Conservation (phyloP, 2,888 invertebrate genomes). For the Bruchidius siliquastri region DNA sequence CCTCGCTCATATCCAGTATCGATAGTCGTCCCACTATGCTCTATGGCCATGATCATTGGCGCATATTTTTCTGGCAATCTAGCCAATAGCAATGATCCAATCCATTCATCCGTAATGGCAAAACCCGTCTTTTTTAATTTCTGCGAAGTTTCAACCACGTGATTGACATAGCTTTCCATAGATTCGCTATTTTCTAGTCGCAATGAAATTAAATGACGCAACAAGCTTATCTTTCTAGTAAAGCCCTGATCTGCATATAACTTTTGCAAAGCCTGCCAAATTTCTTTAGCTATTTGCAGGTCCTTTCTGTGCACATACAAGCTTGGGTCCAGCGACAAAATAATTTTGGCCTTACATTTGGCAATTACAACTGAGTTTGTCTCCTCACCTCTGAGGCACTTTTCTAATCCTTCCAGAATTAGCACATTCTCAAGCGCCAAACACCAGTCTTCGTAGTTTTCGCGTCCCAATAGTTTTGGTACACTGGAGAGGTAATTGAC, state of each 20-base stretch:
- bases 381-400: conserved; percentile 9
- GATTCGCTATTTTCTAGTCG: too few species aligned
- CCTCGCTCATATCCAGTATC: conserved; percentile 23
- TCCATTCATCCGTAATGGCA: conserved; percentile 19
- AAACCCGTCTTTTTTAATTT: too few species aligned
- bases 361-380: conserved; percentile 13
- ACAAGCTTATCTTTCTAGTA: too few species aligned
- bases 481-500: conserved; percentile 15
- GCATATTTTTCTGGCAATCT: conserved; percentile 24
- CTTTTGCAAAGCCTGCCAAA: conserved; percentile 18
- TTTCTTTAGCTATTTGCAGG: conserved; percentile 14
- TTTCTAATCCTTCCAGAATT: conserved; percentile 17
- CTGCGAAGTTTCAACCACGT: conserved; percentile 24
- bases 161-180: conserved; percentile 25
- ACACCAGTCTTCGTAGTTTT: conserved; percentile 27
- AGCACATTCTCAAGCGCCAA: conserved; percentile 20
- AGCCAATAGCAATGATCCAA: conserved; percentile 25
- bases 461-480: conserved; percentile 21
- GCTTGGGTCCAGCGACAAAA: conserved; percentile 28
- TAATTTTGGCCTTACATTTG: conserved; percentile 29
- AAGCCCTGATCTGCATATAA: conserved; percentile 21
- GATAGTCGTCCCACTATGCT: conserved; percentile 25
- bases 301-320: conserved; percentile 27
- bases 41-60: conserved; percentile 28
- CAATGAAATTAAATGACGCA: too few species aligned